These are phyloP conservation scores for Drosophila incognita DNA, from an alignment of 2,888 invertebrate species.

Conservation along the genomic window DNA sequence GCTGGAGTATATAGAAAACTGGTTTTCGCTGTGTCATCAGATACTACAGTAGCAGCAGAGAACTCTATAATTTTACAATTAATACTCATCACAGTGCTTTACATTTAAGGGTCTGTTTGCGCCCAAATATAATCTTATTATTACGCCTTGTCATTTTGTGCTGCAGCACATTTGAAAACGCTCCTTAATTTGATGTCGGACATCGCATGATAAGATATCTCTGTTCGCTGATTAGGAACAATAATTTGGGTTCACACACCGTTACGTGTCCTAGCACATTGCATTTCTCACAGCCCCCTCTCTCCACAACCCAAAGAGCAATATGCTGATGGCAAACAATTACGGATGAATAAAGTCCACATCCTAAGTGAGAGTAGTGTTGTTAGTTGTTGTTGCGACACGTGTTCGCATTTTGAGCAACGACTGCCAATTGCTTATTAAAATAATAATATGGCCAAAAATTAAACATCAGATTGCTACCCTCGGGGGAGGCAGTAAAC, in stretches of 20 bases:
- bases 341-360: constrained; percentile 38
- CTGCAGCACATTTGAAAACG: constrained; percentile 24
- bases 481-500: constrained; percentile 38
- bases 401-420: constrained; percentile 70
- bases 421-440: constrained; percentile 64
- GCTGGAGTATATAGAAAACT: constrained; percentile 3
- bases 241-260: constrained; percentile 30
- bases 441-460: constrained; percentile 71
- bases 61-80: constrained; percentile 4
- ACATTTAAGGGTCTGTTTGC: not conserved
- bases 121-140: constrained; percentile 38
- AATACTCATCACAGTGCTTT: not conserved
- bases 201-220: constrained; percentile 32
- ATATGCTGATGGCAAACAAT: constrained; percentile 39
- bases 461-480: constrained; percentile 61
- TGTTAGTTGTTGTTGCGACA: constrained; percentile 51
- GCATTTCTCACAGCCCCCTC: constrained; percentile 41
- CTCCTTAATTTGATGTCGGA: constrained; percentile 20
- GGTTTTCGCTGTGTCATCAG: constrained; percentile 12
- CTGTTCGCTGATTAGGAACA: constrained; percentile 24
- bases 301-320: not conserved
- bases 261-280: constrained; percentile 28
- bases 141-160: constrained; percentile 36
- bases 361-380: constrained; percentile 15
- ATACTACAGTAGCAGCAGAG: not conserved